Conservation (phyloP, 2,113 vertebrate genomes). For the Holacanthus passer region DNA sequence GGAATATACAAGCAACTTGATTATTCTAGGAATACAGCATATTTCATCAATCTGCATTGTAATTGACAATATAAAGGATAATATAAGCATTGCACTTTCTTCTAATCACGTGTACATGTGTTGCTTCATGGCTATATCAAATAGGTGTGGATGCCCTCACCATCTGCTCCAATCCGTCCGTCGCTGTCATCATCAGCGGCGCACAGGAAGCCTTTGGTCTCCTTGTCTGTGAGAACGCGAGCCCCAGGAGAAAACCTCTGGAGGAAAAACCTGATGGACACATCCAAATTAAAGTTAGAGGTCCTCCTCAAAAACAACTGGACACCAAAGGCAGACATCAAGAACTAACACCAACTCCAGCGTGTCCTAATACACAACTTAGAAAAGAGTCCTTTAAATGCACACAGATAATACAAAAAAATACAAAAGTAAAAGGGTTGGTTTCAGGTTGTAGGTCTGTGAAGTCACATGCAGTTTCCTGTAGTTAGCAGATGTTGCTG, state of each 20-base stretch:
- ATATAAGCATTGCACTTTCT: background rate
- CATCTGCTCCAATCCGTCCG: constrained; percentile 93
- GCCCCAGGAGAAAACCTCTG: constrained; percentile 92
- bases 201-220: constrained; percentile 91
- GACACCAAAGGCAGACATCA: background rate
- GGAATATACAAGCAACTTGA: background rate
- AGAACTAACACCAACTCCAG: background rate
- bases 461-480: background rate
- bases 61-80: background rate
- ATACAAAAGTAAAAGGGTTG: background rate
- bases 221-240: constrained; percentile 89
- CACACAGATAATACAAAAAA: background rate
- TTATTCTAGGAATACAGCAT: background rate
- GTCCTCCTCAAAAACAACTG: background rate
- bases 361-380: background rate
- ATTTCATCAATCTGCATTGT: background rate
- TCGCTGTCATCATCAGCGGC: constrained; percentile 92
- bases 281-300: background rate
- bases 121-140: background rate
- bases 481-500: background rate
- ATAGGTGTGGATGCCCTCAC: constrained; percentile 74
- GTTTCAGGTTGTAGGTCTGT: background rate
- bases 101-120: background rate
- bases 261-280: constrained; percentile 91
- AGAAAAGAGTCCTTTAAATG: background rate